Evolutionary conservation across 2,888 invertebrate species (phyloP).

Genomic region (Cephus pygmeus): DNA sequence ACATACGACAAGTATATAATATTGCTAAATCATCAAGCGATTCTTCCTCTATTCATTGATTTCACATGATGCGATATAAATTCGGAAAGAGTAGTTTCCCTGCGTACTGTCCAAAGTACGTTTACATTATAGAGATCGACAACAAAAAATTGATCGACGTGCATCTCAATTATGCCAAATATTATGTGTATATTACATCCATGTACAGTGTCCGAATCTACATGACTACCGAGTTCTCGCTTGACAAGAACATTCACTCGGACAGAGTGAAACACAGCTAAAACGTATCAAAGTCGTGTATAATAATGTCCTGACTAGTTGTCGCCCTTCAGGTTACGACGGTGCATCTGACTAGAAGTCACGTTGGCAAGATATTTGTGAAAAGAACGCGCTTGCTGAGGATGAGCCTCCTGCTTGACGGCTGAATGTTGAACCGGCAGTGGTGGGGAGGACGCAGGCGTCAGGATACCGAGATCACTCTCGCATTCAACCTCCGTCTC

Average conservation of each 20-base stretch:
- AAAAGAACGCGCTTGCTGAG: slow-evolving; percentile 27
- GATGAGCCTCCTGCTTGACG: slow-evolving; percentile 28
- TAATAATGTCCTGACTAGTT: slow-evolving; percentile 30
- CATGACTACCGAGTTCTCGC: neutral
- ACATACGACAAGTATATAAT: neutral
- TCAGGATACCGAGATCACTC: slow-evolving; percentile 51
- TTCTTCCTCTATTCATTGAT: neutral
- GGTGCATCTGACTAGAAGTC: slow-evolving; percentile 28
- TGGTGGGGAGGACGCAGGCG: slow-evolving; percentile 57
- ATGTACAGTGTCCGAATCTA: neutral
- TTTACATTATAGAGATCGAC: neutral
- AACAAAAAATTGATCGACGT: neutral
- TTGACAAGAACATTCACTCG: neutral
- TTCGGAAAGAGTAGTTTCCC: neutral
- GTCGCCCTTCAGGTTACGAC: slow-evolving; percentile 30
- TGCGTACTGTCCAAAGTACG: neutral
- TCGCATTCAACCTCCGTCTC: slow-evolving; percentile 43
- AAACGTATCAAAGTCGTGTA: neutral
- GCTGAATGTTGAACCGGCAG: slow-evolving; percentile 31
- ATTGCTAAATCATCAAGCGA: neutral
- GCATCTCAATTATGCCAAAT: neutral
- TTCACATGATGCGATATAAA: neutral
- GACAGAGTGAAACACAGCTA: neutral
- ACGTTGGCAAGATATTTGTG: slow-evolving; percentile 38
- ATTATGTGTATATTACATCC: neutral